These are phyloP conservation scores for Lagopus muta DNA, from an alignment of 2,113 vertebrate genomes.

Conservation along the genomic window DNA sequence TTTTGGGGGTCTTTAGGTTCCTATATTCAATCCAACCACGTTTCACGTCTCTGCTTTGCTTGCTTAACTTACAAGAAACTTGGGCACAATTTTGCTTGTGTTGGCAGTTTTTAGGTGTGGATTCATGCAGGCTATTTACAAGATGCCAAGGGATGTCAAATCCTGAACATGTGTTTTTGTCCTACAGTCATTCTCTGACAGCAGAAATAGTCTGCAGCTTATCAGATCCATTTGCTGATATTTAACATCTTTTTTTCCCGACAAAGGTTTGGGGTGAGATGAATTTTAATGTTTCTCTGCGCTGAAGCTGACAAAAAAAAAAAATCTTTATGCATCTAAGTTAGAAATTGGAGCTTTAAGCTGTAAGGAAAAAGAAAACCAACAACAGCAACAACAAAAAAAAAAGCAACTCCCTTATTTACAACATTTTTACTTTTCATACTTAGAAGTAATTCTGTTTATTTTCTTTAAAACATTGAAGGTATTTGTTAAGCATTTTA, in stretches of 20 bases:
- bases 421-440: conserved; percentile 59
- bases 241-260: conserved; percentile 78
- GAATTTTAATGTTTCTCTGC: conserved; percentile 79
- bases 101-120: conserved; percentile 84
- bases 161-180: conserved; percentile 81
- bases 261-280: conserved; percentile 76
- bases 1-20: conserved; percentile 79
- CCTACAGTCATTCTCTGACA: conserved; percentile 78
- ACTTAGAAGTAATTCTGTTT: conserved; percentile 25
- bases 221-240: conserved; percentile 84
- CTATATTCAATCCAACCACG: conserved; percentile 78
- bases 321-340: conserved; percentile 69
- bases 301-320: conserved; percentile 70
- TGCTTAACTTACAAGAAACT: conserved; percentile 83
- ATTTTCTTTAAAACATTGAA: background rate
- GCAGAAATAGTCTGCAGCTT: conserved; percentile 80
- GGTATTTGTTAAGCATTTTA: conserved; percentile 37
- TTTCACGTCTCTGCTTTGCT: conserved; percentile 80
- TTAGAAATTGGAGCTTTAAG: conserved; percentile 66
- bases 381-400: background rate
- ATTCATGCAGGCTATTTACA: conserved; percentile 82
- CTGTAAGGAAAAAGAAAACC: conserved; percentile 45
- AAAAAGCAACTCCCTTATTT: conserved; percentile 57
- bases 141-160: conserved; percentile 85
- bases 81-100: conserved; percentile 81